These are phyloP conservation scores for Phalacrocorax carbo DNA, from an alignment of 2,113 vertebrate genomes.

Conservation along the genomic window DNA sequence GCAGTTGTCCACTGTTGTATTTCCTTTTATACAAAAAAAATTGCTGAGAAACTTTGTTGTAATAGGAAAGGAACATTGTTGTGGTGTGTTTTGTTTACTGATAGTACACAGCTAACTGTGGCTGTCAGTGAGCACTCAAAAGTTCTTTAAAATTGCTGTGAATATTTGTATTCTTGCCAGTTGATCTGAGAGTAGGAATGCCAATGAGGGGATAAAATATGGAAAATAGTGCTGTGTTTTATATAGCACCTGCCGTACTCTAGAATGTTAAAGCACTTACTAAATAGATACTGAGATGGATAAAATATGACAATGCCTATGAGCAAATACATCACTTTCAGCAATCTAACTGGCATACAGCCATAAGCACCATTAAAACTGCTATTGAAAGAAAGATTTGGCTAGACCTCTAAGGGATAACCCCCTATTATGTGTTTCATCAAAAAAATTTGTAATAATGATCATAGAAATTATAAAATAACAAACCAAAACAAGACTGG, in stretches of 20 bases:
- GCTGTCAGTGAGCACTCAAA: not conserved
- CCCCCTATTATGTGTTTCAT: not conserved
- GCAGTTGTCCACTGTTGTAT: not conserved
- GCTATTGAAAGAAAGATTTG: not conserved
- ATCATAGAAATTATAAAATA: not conserved
- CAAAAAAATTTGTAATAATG: not conserved
- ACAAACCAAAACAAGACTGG: not conserved
- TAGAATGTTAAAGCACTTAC: not conserved
- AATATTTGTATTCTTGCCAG: conserved; percentile 27
- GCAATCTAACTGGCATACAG: not conserved
- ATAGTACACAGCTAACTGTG: not conserved
- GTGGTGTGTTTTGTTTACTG: not conserved
- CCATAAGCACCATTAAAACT: not conserved
- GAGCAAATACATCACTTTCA: conserved; percentile 38
- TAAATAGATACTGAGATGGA: conserved; percentile 25
- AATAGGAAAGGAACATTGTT: not conserved
- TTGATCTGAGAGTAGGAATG: conserved; percentile 7
- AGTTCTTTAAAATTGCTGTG: not conserved
- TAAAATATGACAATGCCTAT: conserved; percentile 31
- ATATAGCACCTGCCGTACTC: conserved; percentile 21
- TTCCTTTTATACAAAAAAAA: not conserved
- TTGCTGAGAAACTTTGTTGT: not conserved
- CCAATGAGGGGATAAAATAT: conserved; percentile 11
- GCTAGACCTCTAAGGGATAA: not conserved
- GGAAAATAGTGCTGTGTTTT: conserved; percentile 53